phyloP scores from a whole-genome alignment of 2,888 invertebrate genomes.

The Acleris cristana region DNA sequence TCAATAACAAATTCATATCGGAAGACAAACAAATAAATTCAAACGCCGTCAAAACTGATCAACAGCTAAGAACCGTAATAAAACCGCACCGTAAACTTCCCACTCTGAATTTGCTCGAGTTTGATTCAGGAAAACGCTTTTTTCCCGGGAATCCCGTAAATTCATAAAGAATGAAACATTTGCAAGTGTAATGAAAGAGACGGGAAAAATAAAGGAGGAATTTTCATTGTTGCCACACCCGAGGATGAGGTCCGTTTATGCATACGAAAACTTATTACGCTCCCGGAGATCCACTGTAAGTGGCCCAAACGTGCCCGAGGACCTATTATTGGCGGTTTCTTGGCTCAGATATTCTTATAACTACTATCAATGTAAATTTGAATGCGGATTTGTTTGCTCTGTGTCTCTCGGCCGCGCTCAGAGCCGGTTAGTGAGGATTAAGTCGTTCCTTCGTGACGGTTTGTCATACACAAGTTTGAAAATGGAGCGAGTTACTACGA shows the following conservation, averaged over 20 bases:
- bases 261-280: slow-evolving; percentile 75
- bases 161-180: slow-evolving; percentile 76
- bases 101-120: slow-evolving; percentile 68
- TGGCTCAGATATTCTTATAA: slow-evolving; percentile 2
- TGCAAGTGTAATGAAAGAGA: slow-evolving; percentile 77
- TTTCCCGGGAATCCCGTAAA: slow-evolving; percentile 62
- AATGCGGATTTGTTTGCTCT: not conserved
- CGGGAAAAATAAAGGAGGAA: slow-evolving; percentile 71
- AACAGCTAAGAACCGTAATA: slow-evolving; percentile 6
- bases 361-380: slow-evolving; percentile 8
- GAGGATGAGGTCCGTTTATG: slow-evolving; percentile 75
- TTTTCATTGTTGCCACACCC: slow-evolving; percentile 70
- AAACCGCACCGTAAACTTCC: slow-evolving; percentile 49
- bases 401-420: not conserved
- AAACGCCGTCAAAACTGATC: not conserved
- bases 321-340: slow-evolving; percentile 7
- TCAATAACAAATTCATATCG: slow-evolving; percentile 5
- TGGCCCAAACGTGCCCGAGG: slow-evolving; percentile 8
- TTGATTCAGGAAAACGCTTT: slow-evolving; percentile 59
- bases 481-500: no score
- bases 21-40: not conserved
- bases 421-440: no score
- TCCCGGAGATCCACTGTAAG: slow-evolving; percentile 46
- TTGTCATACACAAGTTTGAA: no score
- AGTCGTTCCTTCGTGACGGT: no score